Evolutionary conservation across 2,888 invertebrate genomes (phyloP).

Genomic region (Tenthredo distinguenda): DNA sequence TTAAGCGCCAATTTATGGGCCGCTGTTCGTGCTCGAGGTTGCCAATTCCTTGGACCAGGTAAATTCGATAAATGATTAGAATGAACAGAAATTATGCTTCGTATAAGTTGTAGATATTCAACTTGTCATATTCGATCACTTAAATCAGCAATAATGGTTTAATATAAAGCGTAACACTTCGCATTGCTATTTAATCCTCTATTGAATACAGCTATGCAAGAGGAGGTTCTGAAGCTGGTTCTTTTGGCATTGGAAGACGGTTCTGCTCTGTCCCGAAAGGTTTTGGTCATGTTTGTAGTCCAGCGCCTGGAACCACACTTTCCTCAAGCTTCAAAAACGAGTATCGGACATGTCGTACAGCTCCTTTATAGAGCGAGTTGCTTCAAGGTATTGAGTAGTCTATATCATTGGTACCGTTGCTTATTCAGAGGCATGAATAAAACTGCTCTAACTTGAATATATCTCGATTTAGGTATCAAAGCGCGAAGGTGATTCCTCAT

Average conservation of each 20-base stretch:
- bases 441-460: neutral
- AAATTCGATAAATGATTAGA: constrained; percentile 52
- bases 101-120: neutral
- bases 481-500: constrained; percentile 96
- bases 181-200: constrained; percentile 29
- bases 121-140: neutral
- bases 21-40: constrained; percentile 96
- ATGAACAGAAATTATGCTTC: neutral
- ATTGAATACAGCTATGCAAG: constrained; percentile 91
- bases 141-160: neutral
- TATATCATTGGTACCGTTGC: neutral
- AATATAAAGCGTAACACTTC: neutral
- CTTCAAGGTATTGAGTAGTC: constrained; percentile 88
- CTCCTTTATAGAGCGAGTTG: constrained; percentile 98
- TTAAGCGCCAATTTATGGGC: constrained; percentile 97
- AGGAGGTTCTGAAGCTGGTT: constrained; percentile 97
- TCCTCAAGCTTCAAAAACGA: constrained; percentile 98
- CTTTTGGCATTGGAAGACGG: constrained; percentile 97
- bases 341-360: constrained; percentile 99
- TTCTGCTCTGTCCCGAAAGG: constrained; percentile 94
- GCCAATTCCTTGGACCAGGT: constrained; percentile 98
- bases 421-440: neutral
- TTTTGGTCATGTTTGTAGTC: constrained; percentile 98
- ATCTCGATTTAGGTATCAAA: constrained; percentile 88
- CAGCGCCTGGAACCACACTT: constrained; percentile 97